A percentile compares a stretch with the other conserved stretches of the same genome.
Conservation (phyloP, 2,797 vertebrate genomes). For the Sylvilagus floridanus region DNA sequence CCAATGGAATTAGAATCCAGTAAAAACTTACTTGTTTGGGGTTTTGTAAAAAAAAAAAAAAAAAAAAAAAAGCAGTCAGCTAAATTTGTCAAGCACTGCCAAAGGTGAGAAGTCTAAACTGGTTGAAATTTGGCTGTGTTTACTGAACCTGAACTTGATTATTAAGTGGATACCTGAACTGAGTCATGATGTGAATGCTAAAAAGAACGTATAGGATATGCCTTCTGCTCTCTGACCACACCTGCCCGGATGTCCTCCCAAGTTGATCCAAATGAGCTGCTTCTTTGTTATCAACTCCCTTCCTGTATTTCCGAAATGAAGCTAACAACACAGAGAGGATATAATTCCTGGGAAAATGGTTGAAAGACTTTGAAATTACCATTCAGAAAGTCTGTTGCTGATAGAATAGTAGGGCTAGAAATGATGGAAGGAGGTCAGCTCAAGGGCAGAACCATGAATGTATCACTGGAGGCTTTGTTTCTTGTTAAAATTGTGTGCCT, state of each 20-base stretch:
- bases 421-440: not conserved
- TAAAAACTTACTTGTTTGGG: conserved; percentile 53
- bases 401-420: not conserved
- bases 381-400: not conserved
- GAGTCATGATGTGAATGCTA: not conserved
- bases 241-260: not conserved
- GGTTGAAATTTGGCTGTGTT: not conserved
- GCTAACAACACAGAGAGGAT: not conserved
- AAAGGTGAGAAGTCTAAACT: not conserved
- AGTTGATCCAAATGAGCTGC: not conserved
- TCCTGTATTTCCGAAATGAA: conserved; percentile 40
- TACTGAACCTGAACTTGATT: not conserved
- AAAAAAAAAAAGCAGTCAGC: not conserved
- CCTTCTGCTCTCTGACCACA: not conserved
- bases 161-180: not conserved
- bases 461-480: not conserved
- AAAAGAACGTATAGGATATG: not conserved
- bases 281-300: not conserved
- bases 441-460: not conserved
- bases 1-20: not conserved
- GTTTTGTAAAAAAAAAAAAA: conserved; percentile 28
- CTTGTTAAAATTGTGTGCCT: not conserved
- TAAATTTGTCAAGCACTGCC: conserved; percentile 26
- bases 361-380: conserved; percentile 17
- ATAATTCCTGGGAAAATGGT: conserved; percentile 37